phyloP scores from a whole-genome alignment of 2,113 vertebrate species.

The Ginglymostoma cirratum region DNA sequence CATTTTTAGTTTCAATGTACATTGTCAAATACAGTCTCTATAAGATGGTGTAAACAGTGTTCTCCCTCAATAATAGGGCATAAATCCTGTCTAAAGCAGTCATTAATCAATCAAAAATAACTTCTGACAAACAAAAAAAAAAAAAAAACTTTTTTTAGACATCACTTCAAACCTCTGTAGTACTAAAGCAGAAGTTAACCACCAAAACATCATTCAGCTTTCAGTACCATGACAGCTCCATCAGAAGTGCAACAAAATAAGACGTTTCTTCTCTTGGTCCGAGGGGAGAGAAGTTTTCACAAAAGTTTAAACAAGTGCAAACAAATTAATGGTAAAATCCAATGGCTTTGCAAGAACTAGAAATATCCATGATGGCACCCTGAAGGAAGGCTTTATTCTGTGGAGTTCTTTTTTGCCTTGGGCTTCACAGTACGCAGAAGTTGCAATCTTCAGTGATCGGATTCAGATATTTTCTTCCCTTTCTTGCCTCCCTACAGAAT shows the following conservation, averaged over 20 bases:
- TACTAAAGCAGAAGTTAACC: background rate
- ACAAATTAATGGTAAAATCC: conserved; percentile 8
- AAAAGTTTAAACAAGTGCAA: conserved; percentile 5
- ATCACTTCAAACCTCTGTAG: background rate
- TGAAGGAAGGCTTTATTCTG: conserved; percentile 44
- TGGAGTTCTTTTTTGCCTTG: conserved; percentile 41
- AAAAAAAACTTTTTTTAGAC: background rate
- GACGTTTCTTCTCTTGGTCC: background rate
- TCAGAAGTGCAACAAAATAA: background rate
- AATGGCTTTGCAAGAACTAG: conserved; percentile 23
- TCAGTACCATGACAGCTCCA: background rate
- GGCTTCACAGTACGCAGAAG: conserved; percentile 42
- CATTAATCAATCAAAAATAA: conserved; percentile 23
- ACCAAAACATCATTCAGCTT: background rate
- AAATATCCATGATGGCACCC: conserved; percentile 41
- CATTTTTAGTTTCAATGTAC: background rate
- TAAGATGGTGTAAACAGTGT: background rate
- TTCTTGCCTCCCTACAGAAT: conserved; percentile 74
- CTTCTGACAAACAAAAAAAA: background rate
- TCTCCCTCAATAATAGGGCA: background rate
- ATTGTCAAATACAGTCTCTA: background rate
- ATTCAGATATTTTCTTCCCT: conserved; percentile 70
- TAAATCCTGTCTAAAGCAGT: background rate
- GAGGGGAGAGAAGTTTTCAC: background rate
- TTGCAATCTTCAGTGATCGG: conserved; percentile 67